Conservation (phyloP, 2,797 vertebrate species). For the Nyctalus aviator region DNA sequence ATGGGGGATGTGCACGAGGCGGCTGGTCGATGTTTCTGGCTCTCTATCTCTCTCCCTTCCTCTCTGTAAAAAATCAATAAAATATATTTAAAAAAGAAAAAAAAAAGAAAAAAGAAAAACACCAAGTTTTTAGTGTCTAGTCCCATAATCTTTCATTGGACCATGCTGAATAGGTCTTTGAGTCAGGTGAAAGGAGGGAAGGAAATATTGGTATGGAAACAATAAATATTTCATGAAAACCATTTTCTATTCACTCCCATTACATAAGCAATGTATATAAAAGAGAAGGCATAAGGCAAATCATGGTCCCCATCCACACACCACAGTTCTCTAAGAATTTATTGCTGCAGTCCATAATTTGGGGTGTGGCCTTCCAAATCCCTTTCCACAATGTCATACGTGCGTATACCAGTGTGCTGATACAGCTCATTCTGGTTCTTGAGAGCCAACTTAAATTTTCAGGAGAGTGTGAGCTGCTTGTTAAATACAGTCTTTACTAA, state of each 20-base stretch:
- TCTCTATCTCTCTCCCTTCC: too few species aligned
- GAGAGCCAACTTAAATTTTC: conserved; percentile 21
- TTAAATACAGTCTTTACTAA: conserved; percentile 14
- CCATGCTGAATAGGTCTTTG: neutral
- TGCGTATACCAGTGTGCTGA: neutral
- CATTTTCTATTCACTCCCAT: neutral
- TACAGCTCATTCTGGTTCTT: neutral
- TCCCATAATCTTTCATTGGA: neutral
- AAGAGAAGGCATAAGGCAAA: neutral
- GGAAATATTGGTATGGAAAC: neutral
- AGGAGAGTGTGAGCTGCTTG: conserved; percentile 23
- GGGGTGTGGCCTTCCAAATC: neutral
- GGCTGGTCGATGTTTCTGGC: too few species aligned
- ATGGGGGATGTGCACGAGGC: too few species aligned
- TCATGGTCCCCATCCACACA: neutral
- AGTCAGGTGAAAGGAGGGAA: neutral
- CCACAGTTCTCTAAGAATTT: neutral
- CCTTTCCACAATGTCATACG: neutral
- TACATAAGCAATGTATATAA: neutral
- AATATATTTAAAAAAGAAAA: too few species aligned
- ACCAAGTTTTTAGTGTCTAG: neutral
- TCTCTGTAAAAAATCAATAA: too few species aligned
- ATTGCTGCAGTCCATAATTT: neutral
- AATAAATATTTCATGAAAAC: neutral
- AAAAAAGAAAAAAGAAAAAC: too few species aligned